Evolutionary conservation across 1,140 invertebrate species (phyloP).

Genomic region (Gryon sp.): DNA sequence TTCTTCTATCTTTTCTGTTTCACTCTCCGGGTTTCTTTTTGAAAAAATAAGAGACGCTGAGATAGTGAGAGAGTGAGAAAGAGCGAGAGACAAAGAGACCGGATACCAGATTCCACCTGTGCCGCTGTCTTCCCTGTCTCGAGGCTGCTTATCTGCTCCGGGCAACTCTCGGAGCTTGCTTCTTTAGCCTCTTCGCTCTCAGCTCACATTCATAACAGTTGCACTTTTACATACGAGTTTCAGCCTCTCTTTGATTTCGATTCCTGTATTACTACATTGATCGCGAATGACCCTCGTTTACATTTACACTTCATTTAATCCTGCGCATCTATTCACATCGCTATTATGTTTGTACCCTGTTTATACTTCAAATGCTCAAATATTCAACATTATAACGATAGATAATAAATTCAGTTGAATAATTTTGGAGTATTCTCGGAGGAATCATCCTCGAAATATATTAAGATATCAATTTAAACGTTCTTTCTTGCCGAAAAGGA

Average conservation of each 20-base stretch:
- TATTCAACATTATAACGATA: conserved; percentile 37
- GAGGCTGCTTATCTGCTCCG: conserved; percentile 67
- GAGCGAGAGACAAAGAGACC: conserved; percentile 59
- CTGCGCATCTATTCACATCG: conserved; percentile 48
- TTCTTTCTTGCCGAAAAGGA: no score
- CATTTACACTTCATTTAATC: conserved; percentile 66
- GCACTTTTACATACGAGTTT: conserved; percentile 58
- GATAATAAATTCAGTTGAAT: conserved; percentile 42
- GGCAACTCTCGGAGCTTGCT: conserved; percentile 53
- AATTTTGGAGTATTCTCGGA: no score
- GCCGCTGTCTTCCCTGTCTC: conserved; percentile 67
- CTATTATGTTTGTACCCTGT: conserved; percentile 55
- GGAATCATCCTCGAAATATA: no score
- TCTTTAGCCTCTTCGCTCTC: conserved; percentile 49
- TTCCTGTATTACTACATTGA: conserved; percentile 53
- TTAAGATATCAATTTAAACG: no score
- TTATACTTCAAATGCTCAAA: conserved; percentile 39
- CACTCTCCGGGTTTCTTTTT: conserved; percentile 41
- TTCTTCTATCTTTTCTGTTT: conserved; percentile 62
- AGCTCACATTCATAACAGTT: conserved; percentile 63
- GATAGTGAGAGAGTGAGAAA: conserved; percentile 35
- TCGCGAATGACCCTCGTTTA: conserved; percentile 63
- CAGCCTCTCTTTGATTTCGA: conserved; percentile 50
- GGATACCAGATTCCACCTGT: conserved; percentile 77
- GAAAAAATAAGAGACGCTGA: conserved; percentile 51